These are phyloP conservation scores for Sinohyriopsis cumingii DNA, from an alignment of 2,888 invertebrate species.

Conservation along the genomic window DNA sequence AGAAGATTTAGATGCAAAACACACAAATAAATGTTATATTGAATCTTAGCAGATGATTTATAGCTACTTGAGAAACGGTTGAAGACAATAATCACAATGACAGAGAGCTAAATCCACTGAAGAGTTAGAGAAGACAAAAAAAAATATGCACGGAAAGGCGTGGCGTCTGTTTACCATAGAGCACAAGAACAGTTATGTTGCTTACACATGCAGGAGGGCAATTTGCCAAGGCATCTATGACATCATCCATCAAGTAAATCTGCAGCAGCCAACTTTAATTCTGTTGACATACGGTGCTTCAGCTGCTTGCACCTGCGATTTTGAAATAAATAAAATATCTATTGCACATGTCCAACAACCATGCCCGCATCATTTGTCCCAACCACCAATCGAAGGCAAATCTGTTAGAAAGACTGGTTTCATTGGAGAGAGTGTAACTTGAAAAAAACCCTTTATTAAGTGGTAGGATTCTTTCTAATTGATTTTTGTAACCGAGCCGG, in stretches of 20 bases:
- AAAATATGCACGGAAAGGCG: too few species aligned
- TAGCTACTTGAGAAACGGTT: conserved; percentile 63
- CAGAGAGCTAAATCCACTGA: conserved; percentile 6
- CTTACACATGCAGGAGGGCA: too few species aligned
- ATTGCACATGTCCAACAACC: conserved; percentile 17
- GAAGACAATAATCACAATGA: conserved; percentile 54
- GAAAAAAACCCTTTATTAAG: too few species aligned
- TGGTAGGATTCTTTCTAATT: too few species aligned
- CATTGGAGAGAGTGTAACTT: too few species aligned
- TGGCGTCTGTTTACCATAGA: too few species aligned
- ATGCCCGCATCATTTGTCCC: conserved; percentile 34
- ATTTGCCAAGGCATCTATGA: conserved; percentile 12
- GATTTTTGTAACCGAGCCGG: too few species aligned
- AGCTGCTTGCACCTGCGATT: conserved; percentile 48
- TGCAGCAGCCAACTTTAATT: background rate
- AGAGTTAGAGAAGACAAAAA: too few species aligned
- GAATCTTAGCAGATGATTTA: conserved; percentile 65
- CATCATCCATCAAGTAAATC: conserved; percentile 13
- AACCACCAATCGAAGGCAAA: conserved; percentile 4
- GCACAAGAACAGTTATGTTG: too few species aligned
- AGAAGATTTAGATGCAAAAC: conserved; percentile 53
- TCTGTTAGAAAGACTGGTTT: too few species aligned
- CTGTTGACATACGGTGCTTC: conserved; percentile 2
- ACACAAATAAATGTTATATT: conserved; percentile 62
- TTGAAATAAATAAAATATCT: conserved; percentile 29